These are phyloP conservation scores for Acomys russatus DNA, from an alignment of 2,797 vertebrate genomes.

Conservation along the genomic window DNA sequence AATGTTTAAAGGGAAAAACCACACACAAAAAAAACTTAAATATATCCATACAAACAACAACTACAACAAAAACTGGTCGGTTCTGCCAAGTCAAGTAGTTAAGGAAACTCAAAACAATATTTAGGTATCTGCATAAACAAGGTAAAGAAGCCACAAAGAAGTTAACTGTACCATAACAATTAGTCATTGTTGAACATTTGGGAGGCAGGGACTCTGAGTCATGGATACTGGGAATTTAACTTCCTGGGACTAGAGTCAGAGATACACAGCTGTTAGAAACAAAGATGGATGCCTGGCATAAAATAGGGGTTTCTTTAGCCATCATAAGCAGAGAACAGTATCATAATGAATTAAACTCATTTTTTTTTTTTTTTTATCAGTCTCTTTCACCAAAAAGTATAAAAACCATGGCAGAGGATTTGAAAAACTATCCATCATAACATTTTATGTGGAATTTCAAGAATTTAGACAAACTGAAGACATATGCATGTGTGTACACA, in stretches of 20 bases:
- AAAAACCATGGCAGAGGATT: neutral
- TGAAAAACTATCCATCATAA: neutral
- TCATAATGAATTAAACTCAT: neutral
- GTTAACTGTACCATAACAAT: neutral
- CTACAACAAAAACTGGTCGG: neutral
- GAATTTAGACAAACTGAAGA: neutral
- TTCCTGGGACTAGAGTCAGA: neutral
- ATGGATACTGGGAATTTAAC: neutral
- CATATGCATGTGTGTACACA: neutral
- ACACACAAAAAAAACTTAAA: neutral
- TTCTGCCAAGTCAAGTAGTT: neutral
- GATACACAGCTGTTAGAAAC: neutral
- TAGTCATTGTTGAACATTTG: too few relatives aligned
- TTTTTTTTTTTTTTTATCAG: neutral
- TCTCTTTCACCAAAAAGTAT: neutral
- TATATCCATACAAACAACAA: neutral
- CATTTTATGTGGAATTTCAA: neutral
- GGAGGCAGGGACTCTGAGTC: neutral
- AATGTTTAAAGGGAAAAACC: neutral
- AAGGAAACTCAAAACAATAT: neutral
- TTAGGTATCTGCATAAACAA: neutral
- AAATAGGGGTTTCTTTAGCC: neutral
- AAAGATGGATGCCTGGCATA: neutral
- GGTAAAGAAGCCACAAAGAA: neutral
- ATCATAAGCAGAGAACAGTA: neutral